Base-by-base conservation (phyloP, 2,888 invertebrate genomes). In the Helleia helle region DNA sequence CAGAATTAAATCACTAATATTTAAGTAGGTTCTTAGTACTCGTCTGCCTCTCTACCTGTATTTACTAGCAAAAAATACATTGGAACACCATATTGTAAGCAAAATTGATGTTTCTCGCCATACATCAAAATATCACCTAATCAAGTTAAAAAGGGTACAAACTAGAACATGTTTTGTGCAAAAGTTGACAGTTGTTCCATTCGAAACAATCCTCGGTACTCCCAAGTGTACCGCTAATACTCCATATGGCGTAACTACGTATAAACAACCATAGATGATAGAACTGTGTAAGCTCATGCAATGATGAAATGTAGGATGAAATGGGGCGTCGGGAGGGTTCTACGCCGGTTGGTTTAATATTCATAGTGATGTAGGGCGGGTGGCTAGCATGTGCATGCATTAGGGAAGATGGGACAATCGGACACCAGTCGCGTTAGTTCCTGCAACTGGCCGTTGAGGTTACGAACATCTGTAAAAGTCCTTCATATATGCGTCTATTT, bases 331-430 rank as follows among this genome's bases (percentile, higher is more conserved):
- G 41, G 30, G 40, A 55, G 28, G 52, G 69, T 3, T 62, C 76
- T 43, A 26, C 11, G 28, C 55, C 52, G 18, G 47, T 41, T 69
- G 65, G 77, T 50, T 43, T 56, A 56, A 65, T 71, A 74, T 71
- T 70, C 66, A 70, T 68, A 68, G 63, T 56, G 64, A 53, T 59
- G 60, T 56, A 55, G 71, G 81, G 80, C 75, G 72, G 74, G 69
- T 59, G 71, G 71, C 72, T 74, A 77, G 74, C 83, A 83, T 83
- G 79, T 83, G 83, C 71, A 80, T 74, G 80, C 81, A 80, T 83
- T 83, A 81, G 70, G 71, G 69, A 65, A 62, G 72, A 77, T 75
- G 79, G 71, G 66, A 73, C 71, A 66, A 70, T 68, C 66, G 67
- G 65, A 71, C 70, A 68, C 73, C 68, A 69, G 63, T 55, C 62